Conservation (phyloP, 2,113 vertebrate genomes). For the Amphiprion ocellaris region DNA sequence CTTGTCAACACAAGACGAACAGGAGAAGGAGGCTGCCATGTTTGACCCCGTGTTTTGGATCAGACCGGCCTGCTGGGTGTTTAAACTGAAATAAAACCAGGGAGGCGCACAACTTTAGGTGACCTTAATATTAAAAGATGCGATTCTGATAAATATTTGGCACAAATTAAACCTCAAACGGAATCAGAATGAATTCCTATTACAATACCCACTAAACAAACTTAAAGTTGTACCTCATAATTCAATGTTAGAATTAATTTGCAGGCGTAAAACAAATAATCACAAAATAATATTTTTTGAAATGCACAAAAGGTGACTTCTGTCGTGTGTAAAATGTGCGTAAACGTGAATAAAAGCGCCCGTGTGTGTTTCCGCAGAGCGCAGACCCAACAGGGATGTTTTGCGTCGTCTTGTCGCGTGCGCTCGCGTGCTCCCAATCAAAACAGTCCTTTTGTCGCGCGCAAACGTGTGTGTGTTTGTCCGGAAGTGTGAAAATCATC, state of each 20-base stretch:
- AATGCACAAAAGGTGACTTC: background rate
- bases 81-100: background rate
- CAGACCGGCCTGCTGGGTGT: conserved; percentile 24
- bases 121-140: background rate
- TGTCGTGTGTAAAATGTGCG: background rate
- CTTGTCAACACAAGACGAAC: background rate
- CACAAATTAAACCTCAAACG: background rate
- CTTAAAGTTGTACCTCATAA: too few relatives aligned
- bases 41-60: conserved; percentile 22
- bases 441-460: conserved; percentile 27
- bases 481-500: conserved; percentile 67
- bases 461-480: conserved; percentile 52
- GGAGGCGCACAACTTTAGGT: background rate
- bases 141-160: background rate
- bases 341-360: background rate
- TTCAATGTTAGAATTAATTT: background rate
- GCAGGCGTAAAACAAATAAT: background rate
- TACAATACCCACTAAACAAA: background rate
- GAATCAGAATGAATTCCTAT: background rate
- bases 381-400: conserved; percentile 58
- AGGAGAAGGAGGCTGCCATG: conserved; percentile 13
- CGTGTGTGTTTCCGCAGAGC: background rate
- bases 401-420: conserved; percentile 60
- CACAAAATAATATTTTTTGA: background rate
- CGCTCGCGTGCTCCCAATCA: conserved; percentile 65